Evolutionary conservation across 2,888 invertebrate species (phyloP).

Genomic region (Acleris literana): DNA sequence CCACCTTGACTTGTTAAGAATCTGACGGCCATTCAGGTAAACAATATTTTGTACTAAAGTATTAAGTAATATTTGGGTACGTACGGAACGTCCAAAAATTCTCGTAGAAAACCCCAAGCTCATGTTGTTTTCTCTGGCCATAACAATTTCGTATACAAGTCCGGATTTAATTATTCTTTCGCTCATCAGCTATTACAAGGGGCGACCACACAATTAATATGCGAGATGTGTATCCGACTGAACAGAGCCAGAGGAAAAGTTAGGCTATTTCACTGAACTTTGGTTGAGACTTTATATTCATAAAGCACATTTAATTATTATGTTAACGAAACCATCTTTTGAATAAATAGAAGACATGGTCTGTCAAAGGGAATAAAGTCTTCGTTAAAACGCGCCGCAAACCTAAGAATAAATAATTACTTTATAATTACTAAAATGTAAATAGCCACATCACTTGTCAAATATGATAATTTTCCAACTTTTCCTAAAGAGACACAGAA

Average conservation of each 20-base stretch:
- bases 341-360: slow-evolving; percentile 78
- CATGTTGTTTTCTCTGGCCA: too few species aligned
- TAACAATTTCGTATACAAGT: background rate
- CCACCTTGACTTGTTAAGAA: too few species aligned
- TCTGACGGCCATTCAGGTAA: too few species aligned
- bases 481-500: too few species aligned
- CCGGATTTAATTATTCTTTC: slow-evolving; percentile 40
- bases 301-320: slow-evolving; percentile 82
- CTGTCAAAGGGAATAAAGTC: slow-evolving; percentile 76
- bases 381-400: slow-evolving; percentile 56
- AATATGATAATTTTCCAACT: slow-evolving; percentile 2
- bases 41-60: too few species aligned
- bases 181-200: slow-evolving; percentile 47
- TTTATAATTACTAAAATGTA: slow-evolving; percentile 30
- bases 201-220: slow-evolving; percentile 65
- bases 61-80: too few species aligned
- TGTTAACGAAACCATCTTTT: slow-evolving; percentile 80
- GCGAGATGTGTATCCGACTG: slow-evolving; percentile 74
- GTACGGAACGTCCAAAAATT: too few species aligned
- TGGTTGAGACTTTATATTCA: slow-evolving; percentile 79
- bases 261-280: slow-evolving; percentile 73
- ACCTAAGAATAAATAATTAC: slow-evolving; percentile 29
- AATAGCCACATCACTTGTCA: slow-evolving; percentile 19
- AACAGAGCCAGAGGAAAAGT: slow-evolving; percentile 70
- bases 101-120: too few species aligned